Base-by-base conservation (phyloP, 2,113 vertebrate species). In the Leuciscus idus region DNA sequence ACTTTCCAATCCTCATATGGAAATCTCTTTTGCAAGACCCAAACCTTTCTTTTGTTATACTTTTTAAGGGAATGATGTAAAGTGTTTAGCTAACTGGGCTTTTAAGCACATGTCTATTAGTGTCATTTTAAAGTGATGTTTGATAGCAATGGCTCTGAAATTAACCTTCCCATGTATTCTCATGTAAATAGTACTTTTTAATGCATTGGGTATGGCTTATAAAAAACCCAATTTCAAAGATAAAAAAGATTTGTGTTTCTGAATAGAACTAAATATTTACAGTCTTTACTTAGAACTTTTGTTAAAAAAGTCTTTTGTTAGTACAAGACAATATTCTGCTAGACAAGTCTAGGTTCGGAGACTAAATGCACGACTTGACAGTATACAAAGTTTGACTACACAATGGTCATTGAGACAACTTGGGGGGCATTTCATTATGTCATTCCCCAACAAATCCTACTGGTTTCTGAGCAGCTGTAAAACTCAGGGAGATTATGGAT, bases 1-100 rank as follows among this genome's bases (percentile, higher is more conserved):
- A 50, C n/a, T 82, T 82, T 82, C 80, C 80, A 30, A 0, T 82
- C 80, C 80, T 82, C 62, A 23, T 82, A 33, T 48, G 79, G 79
- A 30, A 81, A 81, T 81, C 33, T 1, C 15, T 48, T 46, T 46
- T 48, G 36, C 39, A 48, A 81, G 26, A 23, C 28, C 9, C 39
- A 30, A 48, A 48, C 39, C 23, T 30, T 81, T 81, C 23, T 9
- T 66, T 68, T 81, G 61, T 81, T 26, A 64, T 4, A 23, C 3
- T 39, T 66, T 46, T 52, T 39, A 26, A 21, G 19, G 6, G 28
- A 70, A 68, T 74, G 79, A 86, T 73, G 78, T 81, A 57, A 82
- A 33, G 30, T 52, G 78, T 77, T 85, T 85, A 79, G 75, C 68
- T 50, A 68, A 82, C 21, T 66, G 28, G 39, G 43, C 50, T 33